Percentiles rank a stretch among this genome's conserved stretches.
phyloP scores from a whole-genome alignment of 1,140 invertebrate species.

The Camponotus vicinus region DNA sequence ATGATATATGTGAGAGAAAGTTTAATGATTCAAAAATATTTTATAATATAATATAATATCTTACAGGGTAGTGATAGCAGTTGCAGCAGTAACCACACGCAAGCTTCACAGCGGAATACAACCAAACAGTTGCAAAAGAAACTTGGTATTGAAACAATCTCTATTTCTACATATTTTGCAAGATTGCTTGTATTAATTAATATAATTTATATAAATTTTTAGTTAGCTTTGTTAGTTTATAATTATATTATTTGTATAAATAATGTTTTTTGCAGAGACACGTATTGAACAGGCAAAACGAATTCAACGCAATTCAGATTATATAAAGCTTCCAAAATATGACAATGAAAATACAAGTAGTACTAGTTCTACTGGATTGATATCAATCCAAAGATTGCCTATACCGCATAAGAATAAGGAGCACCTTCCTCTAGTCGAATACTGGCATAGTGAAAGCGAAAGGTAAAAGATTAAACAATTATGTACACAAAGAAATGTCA shows the following conservation, averaged over 20 bases:
- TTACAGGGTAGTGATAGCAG: slow-evolving; percentile 85
- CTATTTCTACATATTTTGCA: slow-evolving; percentile 6
- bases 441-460: slow-evolving; percentile 84
- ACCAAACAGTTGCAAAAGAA: slow-evolving; percentile 86
- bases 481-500: slow-evolving; percentile 9
- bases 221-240: slow-evolving; percentile 12
- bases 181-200: slow-evolving; percentile 32
- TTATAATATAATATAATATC: slow-evolving; percentile 38
- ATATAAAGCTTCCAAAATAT: slow-evolving; percentile 85
- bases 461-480: slow-evolving; percentile 74
- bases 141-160: slow-evolving; percentile 79
- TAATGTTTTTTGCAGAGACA: slow-evolving; percentile 82
- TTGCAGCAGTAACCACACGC: slow-evolving; percentile 83
- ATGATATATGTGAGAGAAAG: neutral
- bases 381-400: slow-evolving; percentile 88
- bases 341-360: slow-evolving; percentile 78
- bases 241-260: slow-evolving; percentile 45
- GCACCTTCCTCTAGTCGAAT: slow-evolving; percentile 88
- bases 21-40: slow-evolving; percentile 4
- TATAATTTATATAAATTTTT: slow-evolving; percentile 64
- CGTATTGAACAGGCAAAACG: slow-evolving; percentile 88
- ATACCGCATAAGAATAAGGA: slow-evolving; percentile 87
- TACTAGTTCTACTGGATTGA: slow-evolving; percentile 81
- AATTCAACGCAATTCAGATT: slow-evolving; percentile 86
- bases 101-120: slow-evolving; percentile 78